A percentile compares a stretch with the other conserved stretches of the same genome.
phyloP scores from a whole-genome alignment of 2,888 invertebrate genomes.

The Halictus ligatus region DNA sequence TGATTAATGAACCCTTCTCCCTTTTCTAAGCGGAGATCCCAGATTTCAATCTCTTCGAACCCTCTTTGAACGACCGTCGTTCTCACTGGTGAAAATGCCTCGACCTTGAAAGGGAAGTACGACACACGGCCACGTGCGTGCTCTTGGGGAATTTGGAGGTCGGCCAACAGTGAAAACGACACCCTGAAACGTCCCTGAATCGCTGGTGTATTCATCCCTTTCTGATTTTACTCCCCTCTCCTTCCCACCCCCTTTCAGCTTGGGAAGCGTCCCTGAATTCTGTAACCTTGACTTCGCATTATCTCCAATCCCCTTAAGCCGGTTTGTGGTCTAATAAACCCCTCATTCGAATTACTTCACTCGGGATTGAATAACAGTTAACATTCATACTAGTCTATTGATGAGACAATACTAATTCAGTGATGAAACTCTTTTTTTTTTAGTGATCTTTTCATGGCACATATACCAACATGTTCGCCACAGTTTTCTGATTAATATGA shows the following conservation, averaged over 20 bases:
- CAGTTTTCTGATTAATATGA: too few relatives aligned
- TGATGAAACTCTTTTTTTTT: too few relatives aligned
- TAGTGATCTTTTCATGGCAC: too few relatives aligned
- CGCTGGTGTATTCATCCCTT: conserved; percentile 40
- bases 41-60: conserved; percentile 59
- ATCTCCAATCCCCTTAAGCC: too few relatives aligned
- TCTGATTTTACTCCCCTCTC: conserved; percentile 14
- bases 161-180: conserved; percentile 65
- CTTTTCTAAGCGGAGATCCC: conserved; percentile 25
- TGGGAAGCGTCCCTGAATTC: conserved; percentile 45
- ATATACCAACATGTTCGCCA: too few relatives aligned
- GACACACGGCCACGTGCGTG: conserved; percentile 71
- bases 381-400: too few relatives aligned
- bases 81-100: conserved; percentile 52
- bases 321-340: not conserved
- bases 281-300: conserved; percentile 34
- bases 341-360: not conserved
- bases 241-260: too few relatives aligned
- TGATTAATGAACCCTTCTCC: conserved; percentile 51
- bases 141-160: conserved; percentile 75
- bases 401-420: too few relatives aligned
- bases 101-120: conserved; percentile 62
- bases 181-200: not conserved
- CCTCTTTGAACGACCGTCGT: conserved; percentile 28
- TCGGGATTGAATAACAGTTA: not conserved